Evolutionary conservation across 2,113 vertebrate species (phyloP).

Genomic region (Nipponia nippon): DNA sequence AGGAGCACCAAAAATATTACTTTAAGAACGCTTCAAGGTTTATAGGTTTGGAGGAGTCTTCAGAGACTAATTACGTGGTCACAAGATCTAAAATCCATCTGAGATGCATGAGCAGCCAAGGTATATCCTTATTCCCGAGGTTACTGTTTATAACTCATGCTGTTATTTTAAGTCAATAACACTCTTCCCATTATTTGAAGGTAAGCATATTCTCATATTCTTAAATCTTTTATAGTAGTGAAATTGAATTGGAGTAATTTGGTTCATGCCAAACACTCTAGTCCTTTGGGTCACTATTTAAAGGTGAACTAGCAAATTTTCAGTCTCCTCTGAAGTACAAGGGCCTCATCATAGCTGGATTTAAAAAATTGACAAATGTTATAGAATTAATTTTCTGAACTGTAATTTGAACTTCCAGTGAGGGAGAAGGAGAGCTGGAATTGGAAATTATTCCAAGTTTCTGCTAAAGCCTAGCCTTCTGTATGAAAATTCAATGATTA

Average conservation of each 20-base stretch:
- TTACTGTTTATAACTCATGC: neutral
- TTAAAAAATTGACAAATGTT: neutral
- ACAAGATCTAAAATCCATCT: neutral
- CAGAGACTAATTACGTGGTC: neutral
- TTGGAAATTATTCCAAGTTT: neutral
- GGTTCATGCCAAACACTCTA: neutral
- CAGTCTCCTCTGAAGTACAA: neutral
- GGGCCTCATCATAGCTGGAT: neutral
- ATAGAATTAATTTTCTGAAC: neutral
- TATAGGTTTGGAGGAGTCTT: neutral
- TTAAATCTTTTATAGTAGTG: neutral
- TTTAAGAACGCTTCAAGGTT: neutral
- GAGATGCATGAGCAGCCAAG: neutral
- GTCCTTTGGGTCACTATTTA: neutral
- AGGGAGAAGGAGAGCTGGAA: neutral
- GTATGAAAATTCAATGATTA: neutral
- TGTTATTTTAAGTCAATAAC: slow-evolving; percentile 1
- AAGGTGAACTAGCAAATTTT: neutral
- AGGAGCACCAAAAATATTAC: neutral
- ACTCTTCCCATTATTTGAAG: neutral
- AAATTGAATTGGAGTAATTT: neutral
- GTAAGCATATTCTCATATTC: neutral
- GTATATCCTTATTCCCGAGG: neutral
- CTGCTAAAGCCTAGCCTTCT: neutral
- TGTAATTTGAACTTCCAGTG: neutral